These are phyloP conservation scores for Lithobates sylvaticus DNA, from an alignment of 2,797 vertebrate species.

Conservation along the genomic window DNA sequence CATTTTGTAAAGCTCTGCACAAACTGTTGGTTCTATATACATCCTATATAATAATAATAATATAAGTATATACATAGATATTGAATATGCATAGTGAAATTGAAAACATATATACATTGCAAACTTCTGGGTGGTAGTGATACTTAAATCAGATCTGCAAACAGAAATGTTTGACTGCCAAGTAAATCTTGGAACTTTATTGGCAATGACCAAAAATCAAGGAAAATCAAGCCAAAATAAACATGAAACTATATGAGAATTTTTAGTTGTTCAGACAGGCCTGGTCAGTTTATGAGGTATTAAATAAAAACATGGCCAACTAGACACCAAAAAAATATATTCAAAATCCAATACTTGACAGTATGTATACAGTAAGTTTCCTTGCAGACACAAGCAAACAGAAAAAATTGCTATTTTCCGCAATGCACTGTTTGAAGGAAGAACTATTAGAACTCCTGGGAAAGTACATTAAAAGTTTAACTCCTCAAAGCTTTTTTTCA, in stretches of 20 bases:
- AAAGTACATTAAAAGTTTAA: not conserved
- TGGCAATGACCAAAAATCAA: not conserved
- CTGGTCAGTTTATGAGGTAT: not conserved
- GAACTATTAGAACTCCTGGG: not conserved
- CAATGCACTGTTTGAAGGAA: not conserved
- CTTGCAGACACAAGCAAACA: too few species aligned
- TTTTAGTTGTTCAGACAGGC: not conserved
- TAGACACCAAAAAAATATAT: not conserved
- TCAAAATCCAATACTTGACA: not conserved
- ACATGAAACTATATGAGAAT: not conserved
- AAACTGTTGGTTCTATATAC: too few species aligned
- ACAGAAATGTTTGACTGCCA: not conserved
- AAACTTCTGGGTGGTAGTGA: not conserved
- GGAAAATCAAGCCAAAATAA: not conserved
- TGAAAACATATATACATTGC: not conserved
- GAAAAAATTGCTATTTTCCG: not conserved
- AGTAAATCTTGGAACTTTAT: not conserved
- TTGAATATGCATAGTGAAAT: not conserved
- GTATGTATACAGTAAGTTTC: not conserved
- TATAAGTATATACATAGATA: not conserved
- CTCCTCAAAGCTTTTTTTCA: too few species aligned
- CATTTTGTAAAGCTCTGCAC: too few species aligned
- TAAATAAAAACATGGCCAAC: not conserved
- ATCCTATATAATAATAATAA: too few species aligned
- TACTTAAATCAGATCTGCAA: not conserved